These are phyloP conservation scores for Palythoa caribaeorum DNA, from an alignment of 92 coral and sea anemone genomes.

Conservation along the genomic window DNA sequence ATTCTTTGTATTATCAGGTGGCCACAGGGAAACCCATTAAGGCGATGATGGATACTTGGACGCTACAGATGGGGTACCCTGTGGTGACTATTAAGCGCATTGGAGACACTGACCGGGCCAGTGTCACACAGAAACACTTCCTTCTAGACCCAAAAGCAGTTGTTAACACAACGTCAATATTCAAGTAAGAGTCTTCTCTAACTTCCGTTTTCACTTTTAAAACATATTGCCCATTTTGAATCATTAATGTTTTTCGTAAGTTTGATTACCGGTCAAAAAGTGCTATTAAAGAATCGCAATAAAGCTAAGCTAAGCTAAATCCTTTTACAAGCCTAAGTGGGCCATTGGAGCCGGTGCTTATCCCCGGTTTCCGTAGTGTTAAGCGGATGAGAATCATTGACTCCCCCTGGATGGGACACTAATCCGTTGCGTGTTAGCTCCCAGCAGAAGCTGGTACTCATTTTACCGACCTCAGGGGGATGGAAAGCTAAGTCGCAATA, in stretches of 20 bases:
- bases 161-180: conserved; percentile 77
- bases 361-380: too few relatives aligned
- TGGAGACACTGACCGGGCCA: conserved; percentile 65
- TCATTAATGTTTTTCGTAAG: neutral
- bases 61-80: conserved; percentile 98
- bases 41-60: conserved; percentile 94
- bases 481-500: too few relatives aligned
- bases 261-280: neutral
- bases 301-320: too few relatives aligned
- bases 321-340: too few relatives aligned
- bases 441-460: too few relatives aligned
- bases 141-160: conserved; percentile 86
- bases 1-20: conserved; percentile 26
- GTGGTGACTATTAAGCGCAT: conserved; percentile 71
- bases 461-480: too few relatives aligned
- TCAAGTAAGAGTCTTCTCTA: conserved; percentile 64
- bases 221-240: neutral
- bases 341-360: too few relatives aligned
- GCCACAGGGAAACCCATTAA: conserved; percentile 74
- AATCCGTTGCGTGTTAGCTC: too few relatives aligned
- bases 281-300: too few relatives aligned
- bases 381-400: too few relatives aligned
- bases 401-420: too few relatives aligned
- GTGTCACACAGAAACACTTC: conserved; percentile 84
- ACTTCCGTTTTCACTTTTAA: neutral